Base-by-base conservation (phyloP, 2,888 invertebrate genomes). In the Elysia crispata region DNA sequence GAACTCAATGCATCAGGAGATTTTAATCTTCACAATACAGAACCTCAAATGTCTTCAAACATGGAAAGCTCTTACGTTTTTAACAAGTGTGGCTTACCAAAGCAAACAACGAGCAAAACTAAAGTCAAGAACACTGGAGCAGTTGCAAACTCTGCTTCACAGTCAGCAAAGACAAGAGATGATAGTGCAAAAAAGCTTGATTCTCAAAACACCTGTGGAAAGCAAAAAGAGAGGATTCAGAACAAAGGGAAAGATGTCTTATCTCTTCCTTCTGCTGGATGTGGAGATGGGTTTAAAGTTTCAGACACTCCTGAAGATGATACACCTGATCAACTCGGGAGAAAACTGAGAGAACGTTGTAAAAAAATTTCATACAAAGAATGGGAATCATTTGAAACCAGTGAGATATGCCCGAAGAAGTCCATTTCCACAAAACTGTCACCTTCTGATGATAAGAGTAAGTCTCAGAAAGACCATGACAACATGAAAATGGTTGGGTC, bases 331-430 rank as follows among this genome's bases (percentile, higher is more conserved):
- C 41, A 41, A 6, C 11, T 3, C 11, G 41, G 41, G 41, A 41
- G 50, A n/a, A 73, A 73, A 18, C 54, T 72, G 0, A 60, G 66
- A 15, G 11, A 62, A 64, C 64, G 66, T 1, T 72, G 62, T 33
- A 73, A 64, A 25, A 41, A 30, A 50, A 50, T 78, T 50, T 64
- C 60, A 15, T 78, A 73, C 31, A 64, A 62, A 57, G 73, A 78
- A 41, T 50, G 31, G 62, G 54, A 72, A 18, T n/a, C 73, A 50
- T 23, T 31, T 62, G 41, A 18, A 49, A 11, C 1, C 6, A 78
- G 64, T 33, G 13, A 23, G 11, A 30, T 1, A 23, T 30, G 25
- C 72, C 50, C 18, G 13, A 20, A 25, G 1, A 64, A 23, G 1
- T 50, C 50, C 41, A 70, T 49, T 41, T 70, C 28, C 13, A 41